A percentile compares a stretch with the other conserved stretches of the same genome.
Conservation (phyloP, 2,888 invertebrate species). For the Lycocerus yunnanus region DNA sequence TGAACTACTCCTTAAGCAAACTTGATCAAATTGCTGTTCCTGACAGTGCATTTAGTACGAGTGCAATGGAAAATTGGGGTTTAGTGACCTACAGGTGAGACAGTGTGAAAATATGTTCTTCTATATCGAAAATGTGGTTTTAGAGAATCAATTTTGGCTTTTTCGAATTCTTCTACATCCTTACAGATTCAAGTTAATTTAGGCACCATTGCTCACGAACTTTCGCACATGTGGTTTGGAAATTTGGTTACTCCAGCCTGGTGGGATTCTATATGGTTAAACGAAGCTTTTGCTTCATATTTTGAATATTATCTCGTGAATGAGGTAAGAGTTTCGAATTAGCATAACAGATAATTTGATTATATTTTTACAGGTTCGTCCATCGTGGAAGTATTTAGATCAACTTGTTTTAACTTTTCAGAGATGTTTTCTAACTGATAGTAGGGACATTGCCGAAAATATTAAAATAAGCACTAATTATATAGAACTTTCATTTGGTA, state of each 20-base stretch:
- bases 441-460: not conserved
- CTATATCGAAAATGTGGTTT: not conserved
- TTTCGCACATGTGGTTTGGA: slow-evolving; percentile 62
- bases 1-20: slow-evolving; percentile 64
- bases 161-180: not conserved
- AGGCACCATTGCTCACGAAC: slow-evolving; percentile 57
- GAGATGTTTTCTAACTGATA: not conserved
- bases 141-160: not conserved
- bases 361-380: slow-evolving; percentile 33
- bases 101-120: not conserved
- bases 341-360: not conserved
- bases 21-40: slow-evolving; percentile 79
- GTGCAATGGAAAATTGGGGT: slow-evolving; percentile 91
- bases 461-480: not conserved
- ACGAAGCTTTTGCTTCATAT: slow-evolving; percentile 61
- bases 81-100: slow-evolving; percentile 71
- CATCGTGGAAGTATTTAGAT: slow-evolving; percentile 53
- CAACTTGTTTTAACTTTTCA: slow-evolving; percentile 51
- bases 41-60: slow-evolving; percentile 67
- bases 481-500: not conserved
- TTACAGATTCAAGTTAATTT: slow-evolving; percentile 15
- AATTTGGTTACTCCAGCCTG: slow-evolving; percentile 52
- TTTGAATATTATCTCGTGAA: slow-evolving; percentile 55
- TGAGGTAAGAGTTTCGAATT: slow-evolving; percentile 6
- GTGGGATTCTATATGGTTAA: slow-evolving; percentile 55